Conservation (phyloP, 2,113 vertebrate genomes). For the Dendrocopos noguchii region DNA sequence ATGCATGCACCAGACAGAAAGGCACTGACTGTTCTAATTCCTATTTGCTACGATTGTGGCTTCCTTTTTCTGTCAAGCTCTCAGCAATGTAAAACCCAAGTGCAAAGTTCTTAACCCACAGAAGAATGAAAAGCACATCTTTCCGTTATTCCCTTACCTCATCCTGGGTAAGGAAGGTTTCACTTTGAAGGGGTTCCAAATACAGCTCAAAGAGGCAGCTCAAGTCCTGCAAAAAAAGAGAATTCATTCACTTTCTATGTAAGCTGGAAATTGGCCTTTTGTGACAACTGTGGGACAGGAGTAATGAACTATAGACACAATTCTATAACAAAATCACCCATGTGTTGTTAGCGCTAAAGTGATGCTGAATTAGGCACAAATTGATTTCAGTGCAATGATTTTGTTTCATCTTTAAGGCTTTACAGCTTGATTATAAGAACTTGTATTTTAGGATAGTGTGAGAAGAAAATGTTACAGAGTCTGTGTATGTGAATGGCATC, state of each 20-base stretch:
- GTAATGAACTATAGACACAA: background rate
- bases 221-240: constrained; percentile 82
- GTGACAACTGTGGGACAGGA: background rate
- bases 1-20: background rate
- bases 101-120: background rate
- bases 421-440: background rate
- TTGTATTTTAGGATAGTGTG: background rate
- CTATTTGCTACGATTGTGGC: background rate
- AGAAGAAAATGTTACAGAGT: background rate
- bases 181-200: constrained; percentile 93
- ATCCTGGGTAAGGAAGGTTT: constrained; percentile 94
- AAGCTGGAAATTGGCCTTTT: background rate
- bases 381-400: background rate
- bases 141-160: constrained; percentile 83
- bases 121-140: background rate
- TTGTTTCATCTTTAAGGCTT: background rate
- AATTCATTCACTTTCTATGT: background rate
- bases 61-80: background rate
- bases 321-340: background rate
- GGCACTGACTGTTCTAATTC: background rate
- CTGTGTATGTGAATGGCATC: background rate
- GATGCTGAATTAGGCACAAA: background rate
- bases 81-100: background rate
- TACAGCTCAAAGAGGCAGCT: constrained; percentile 93
- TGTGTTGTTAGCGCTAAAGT: background rate